Conservation (phyloP, 2,797 vertebrate genomes). For the Margarornis squamiger region DNA sequence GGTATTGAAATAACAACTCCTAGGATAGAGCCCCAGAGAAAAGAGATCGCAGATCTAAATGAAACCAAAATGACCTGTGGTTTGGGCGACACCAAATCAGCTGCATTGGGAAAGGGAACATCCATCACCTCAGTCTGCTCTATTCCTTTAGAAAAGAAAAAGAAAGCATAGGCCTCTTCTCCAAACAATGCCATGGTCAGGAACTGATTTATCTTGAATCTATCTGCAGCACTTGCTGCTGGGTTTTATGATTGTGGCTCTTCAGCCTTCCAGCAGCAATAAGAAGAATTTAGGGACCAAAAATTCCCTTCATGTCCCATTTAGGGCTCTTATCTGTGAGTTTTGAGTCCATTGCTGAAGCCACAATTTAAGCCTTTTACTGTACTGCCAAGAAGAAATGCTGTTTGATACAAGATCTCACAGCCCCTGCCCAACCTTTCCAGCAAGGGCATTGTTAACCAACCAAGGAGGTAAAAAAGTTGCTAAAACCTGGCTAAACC, state of each 20-base stretch:
- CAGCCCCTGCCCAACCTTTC: neutral
- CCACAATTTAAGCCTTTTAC: neutral
- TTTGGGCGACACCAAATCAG: neutral
- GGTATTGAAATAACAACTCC: neutral
- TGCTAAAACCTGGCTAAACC: neutral
- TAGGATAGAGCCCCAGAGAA: neutral
- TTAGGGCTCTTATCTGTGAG: neutral
- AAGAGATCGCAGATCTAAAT: slow-evolving; percentile 33
- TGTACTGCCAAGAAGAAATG: neutral
- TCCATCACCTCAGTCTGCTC: slow-evolving; percentile 7
- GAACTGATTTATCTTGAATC: slow-evolving; percentile 8
- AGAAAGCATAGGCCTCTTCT: neutral
- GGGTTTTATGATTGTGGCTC: slow-evolving; percentile 13
- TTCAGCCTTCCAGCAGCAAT: slow-evolving; percentile 3
- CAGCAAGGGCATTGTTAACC: neutral
- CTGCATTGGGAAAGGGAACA: neutral
- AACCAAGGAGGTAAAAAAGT: neutral
- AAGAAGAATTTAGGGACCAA: slow-evolving; percentile 32
- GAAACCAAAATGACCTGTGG: slow-evolving; percentile 15
- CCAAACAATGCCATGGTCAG: slow-evolving; percentile 16
- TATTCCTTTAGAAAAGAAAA: slow-evolving; percentile 2
- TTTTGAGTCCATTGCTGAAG: neutral
- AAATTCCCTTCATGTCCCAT: neutral
- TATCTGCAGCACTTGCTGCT: neutral
- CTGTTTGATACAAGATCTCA: neutral